These are phyloP conservation scores for Priocnemis perturbator DNA, from an alignment of 2,888 invertebrate genomes.

Conservation along the genomic window DNA sequence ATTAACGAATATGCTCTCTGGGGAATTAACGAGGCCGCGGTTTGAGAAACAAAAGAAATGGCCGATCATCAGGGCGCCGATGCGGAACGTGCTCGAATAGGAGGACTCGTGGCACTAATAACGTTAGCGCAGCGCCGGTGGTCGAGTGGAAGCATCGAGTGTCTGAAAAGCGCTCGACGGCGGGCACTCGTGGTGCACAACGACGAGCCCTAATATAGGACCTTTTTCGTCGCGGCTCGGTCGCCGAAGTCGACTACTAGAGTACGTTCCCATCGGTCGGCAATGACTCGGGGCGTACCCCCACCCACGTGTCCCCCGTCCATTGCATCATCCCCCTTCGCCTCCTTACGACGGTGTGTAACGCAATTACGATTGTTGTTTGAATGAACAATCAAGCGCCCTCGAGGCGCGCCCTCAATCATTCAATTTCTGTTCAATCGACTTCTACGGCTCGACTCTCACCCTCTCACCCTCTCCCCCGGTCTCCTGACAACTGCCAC, in stretches of 20 bases:
- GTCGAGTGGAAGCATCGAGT: constrained; percentile 49
- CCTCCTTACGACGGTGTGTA: constrained; percentile 60
- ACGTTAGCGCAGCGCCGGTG: constrained; percentile 62
- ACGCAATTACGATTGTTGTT: constrained; percentile 76
- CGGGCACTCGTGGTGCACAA: constrained; percentile 46
- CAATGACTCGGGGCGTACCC: constrained; percentile 29
- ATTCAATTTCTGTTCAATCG: constrained; percentile 76
- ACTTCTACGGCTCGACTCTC: constrained; percentile 56
- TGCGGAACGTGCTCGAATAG: constrained; percentile 57
- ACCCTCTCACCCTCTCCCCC: constrained; percentile 25
- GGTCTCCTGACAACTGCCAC: constrained; percentile 22
- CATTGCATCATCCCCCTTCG: constrained; percentile 2
- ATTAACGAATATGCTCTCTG: not conserved
- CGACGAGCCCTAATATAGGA: constrained; percentile 38
- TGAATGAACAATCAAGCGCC: constrained; percentile 76
- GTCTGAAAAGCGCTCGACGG: constrained; percentile 47
- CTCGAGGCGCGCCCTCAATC: constrained; percentile 74
- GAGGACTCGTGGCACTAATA: constrained; percentile 66
- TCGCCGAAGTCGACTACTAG: not conserved
- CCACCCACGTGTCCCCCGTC: constrained; percentile 20
- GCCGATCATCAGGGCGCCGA: constrained; percentile 38
- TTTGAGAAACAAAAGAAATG: constrained; percentile 16
- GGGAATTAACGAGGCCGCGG: constrained; percentile 12
- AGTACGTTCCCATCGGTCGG: constrained; percentile 45
- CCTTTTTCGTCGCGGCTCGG: not conserved